Conservation (phyloP, 2,888 invertebrate species). For the Xylocampa areola region DNA sequence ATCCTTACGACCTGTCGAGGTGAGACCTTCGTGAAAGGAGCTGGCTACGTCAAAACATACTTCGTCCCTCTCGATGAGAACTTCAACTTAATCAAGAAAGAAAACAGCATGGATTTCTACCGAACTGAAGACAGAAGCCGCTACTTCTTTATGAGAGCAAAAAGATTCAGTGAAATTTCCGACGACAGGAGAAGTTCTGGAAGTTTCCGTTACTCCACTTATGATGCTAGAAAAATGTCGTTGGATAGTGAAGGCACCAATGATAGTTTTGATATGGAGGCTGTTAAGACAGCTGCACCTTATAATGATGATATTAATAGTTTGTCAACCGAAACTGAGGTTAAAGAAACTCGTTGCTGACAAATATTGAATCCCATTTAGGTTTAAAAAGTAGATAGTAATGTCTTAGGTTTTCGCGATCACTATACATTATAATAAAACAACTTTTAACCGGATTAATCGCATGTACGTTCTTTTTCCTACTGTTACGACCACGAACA, state of each 20-base stretch:
- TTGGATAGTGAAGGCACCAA: constrained; percentile 58
- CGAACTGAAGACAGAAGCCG: constrained; percentile 68
- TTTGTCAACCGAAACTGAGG: constrained; percentile 60
- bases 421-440: too few species aligned
- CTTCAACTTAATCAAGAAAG: constrained; percentile 85
- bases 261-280: constrained; percentile 39
- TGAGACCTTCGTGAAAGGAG: constrained; percentile 93
- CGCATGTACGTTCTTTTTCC: too few species aligned
- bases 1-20: constrained; percentile 92
- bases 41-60: constrained; percentile 92
- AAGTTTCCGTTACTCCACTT: constrained; percentile 57
- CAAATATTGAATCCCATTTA: constrained; percentile 3
- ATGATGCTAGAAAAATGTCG: constrained; percentile 63
- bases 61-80: constrained; percentile 92
- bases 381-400: neutral
- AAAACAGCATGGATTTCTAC: constrained; percentile 73
- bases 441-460: too few species aligned
- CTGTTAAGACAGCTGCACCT: constrained; percentile 51
- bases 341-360: constrained; percentile 78
- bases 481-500: too few species aligned
- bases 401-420: constrained; percentile 8
- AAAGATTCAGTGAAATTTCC: constrained; percentile 61
- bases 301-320: constrained; percentile 61
- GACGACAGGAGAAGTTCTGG: constrained; percentile 23
- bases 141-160: constrained; percentile 68